Percentiles rank a stretch among this genome's conserved stretches.
phyloP scores from a whole-genome alignment of 2,888 invertebrate genomes.

The Bimastos eiseni region DNA sequence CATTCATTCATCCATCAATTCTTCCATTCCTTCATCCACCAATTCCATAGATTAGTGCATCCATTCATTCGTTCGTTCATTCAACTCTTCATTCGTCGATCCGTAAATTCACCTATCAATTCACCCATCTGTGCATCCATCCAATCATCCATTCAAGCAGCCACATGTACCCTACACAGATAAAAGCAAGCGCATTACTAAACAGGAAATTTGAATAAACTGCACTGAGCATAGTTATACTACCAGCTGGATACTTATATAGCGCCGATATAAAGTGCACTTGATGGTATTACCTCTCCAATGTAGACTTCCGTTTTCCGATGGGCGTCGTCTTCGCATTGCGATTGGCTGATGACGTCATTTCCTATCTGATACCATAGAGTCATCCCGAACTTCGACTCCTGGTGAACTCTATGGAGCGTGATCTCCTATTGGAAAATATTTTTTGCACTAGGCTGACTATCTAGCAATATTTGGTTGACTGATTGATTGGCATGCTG shows the following conservation, averaged over 20 bases:
- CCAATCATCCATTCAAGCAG: background rate
- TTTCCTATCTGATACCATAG: constrained; percentile 16
- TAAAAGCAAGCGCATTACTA: background rate
- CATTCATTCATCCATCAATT: too few relatives aligned
- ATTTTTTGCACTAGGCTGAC: background rate
- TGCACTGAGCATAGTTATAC: background rate
- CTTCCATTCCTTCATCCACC: too few relatives aligned
- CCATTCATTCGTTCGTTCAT: too few relatives aligned
- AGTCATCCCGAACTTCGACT: constrained; percentile 3
- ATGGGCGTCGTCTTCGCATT: background rate
- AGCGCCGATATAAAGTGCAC: background rate
- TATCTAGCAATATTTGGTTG: background rate
- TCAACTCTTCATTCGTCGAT: too few relatives aligned
- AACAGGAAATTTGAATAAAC: background rate
- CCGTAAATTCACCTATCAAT: too few relatives aligned
- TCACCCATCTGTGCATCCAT: too few relatives aligned
- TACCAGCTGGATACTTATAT: background rate
- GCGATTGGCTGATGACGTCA: background rate
- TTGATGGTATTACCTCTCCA: background rate
- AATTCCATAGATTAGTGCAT: too few relatives aligned
- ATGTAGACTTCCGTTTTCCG: background rate
- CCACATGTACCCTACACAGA: background rate
- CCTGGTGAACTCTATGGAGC: background rate
- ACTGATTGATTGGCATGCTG: too few relatives aligned
- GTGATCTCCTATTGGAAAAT: constrained; percentile 4